Percentiles rank a stretch among this genome's conserved stretches.
These are phyloP conservation scores for Aphaenogaster ashmeadi DNA, from an alignment of 1,140 invertebrate species.

Conservation along the genomic window DNA sequence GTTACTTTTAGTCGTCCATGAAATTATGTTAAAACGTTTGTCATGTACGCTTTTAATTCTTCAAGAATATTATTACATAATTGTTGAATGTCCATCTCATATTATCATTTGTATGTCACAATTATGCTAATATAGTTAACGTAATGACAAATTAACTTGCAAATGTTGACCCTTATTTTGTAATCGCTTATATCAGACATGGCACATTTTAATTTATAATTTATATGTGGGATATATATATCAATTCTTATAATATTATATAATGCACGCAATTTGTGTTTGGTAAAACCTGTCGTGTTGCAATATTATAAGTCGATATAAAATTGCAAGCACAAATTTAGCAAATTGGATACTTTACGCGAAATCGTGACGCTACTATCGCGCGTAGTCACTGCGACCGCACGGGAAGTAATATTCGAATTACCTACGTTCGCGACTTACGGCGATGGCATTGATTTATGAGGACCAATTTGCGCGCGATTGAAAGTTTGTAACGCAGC, in stretches of 20 bases:
- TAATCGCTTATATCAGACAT: neutral
- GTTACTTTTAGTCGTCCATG: neutral
- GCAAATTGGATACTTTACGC: neutral
- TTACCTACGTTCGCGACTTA: conserved; percentile 14
- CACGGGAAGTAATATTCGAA: neutral
- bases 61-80: neutral
- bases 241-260: neutral
- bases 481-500: conserved; percentile 47
- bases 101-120: neutral
- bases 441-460: conserved; percentile 20
- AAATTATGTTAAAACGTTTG: neutral
- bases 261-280: neutral
- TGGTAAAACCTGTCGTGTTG: neutral
- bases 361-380: neutral
- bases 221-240: too few relatives aligned
- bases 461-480: conserved; percentile 26
- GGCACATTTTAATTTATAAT: neutral
- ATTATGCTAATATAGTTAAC: neutral
- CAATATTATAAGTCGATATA: neutral
- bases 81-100: neutral
- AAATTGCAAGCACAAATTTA: neutral
- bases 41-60: neutral
- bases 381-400: neutral
- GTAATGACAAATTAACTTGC: neutral
- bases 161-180: neutral